These are phyloP conservation scores for Diphyllodes magnificus DNA, from an alignment of 2,113 vertebrate species.

Conservation along the genomic window DNA sequence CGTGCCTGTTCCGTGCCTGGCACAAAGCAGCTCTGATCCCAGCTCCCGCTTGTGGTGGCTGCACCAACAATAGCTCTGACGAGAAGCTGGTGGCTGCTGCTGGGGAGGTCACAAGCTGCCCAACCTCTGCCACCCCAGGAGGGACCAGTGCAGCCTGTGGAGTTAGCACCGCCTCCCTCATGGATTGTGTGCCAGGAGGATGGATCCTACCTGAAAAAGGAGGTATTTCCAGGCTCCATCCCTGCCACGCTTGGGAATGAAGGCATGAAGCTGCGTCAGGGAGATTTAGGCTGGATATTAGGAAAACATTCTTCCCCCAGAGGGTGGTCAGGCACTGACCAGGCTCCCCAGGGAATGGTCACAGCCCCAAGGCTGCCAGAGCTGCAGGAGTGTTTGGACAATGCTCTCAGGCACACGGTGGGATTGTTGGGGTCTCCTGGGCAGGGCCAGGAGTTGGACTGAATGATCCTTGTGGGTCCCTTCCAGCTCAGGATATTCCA, in stretches of 20 bases:
- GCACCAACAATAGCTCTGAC: neutral
- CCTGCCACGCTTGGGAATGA: neutral
- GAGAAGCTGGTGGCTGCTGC: neutral
- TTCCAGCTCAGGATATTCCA: neutral
- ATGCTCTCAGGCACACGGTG: rapidly evolving
- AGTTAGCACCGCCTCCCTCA: neutral
- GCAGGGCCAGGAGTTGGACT: neutral
- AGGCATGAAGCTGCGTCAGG: neutral
- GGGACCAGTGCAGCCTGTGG: neutral
- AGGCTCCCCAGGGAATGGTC: neutral
- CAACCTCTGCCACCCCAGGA: rapidly evolving
- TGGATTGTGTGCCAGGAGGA: rapidly evolving
- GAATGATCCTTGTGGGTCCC: neutral
- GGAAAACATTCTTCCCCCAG: neutral
- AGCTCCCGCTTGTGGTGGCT: neutral
- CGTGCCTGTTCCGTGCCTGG: neutral
- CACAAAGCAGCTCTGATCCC: neutral
- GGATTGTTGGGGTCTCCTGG: neutral
- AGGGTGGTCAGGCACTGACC: rapidly evolving
- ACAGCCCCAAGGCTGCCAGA: neutral
- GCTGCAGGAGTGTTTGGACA: neutral
- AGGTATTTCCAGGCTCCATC: neutral
- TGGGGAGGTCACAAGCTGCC: neutral
- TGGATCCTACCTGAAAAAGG: neutral
- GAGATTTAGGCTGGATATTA: neutral